These are phyloP conservation scores for Phrixothrix hirtus DNA, from an alignment of 2,888 invertebrate species.

Conservation along the genomic window DNA sequence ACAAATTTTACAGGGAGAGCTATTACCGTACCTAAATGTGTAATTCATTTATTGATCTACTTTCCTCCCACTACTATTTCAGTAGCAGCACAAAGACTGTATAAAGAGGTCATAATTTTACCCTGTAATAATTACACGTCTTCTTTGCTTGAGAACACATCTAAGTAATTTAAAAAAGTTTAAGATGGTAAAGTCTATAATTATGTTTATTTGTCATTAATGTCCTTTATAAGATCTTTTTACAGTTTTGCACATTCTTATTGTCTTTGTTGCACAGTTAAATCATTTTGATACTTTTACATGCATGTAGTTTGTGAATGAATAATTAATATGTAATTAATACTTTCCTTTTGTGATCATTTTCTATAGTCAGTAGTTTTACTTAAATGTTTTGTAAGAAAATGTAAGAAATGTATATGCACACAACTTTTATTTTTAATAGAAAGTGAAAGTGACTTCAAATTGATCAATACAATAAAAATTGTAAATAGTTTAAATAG, in stretches of 20 bases:
- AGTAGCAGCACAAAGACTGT: conserved; percentile 41
- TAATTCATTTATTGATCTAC: conserved; percentile 59
- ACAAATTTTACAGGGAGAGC: conserved; percentile 34
- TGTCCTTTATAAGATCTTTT: conserved; percentile 6
- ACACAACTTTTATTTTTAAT: too few relatives aligned
- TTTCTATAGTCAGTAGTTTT: too few relatives aligned
- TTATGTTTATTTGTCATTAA: conserved; percentile 12
- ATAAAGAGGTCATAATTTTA: conserved; percentile 41
- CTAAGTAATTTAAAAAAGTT: conserved; percentile 15
- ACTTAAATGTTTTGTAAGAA: too few relatives aligned
- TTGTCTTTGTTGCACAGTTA: conserved; percentile 5
- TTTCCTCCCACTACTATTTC: conserved; percentile 46
- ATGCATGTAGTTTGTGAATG: conserved; percentile 5
- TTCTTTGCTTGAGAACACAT: conserved; percentile 12
- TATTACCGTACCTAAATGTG: conserved; percentile 49
- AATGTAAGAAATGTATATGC: too few relatives aligned
- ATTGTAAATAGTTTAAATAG: too few relatives aligned
- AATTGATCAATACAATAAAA: too few relatives aligned
- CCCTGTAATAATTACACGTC: conserved; percentile 27
- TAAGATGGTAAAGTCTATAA: conserved; percentile 21
- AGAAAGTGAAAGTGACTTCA: too few relatives aligned
- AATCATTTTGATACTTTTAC: conserved; percentile 3
- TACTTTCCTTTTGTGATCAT: too few relatives aligned
- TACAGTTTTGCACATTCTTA: conserved; percentile 12
- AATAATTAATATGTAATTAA: neutral